Evolutionary conservation across 2,113 vertebrate species (phyloP), one percentile per base, ranked within the genome.

Genomic region (Mellivora capensis): DNA sequence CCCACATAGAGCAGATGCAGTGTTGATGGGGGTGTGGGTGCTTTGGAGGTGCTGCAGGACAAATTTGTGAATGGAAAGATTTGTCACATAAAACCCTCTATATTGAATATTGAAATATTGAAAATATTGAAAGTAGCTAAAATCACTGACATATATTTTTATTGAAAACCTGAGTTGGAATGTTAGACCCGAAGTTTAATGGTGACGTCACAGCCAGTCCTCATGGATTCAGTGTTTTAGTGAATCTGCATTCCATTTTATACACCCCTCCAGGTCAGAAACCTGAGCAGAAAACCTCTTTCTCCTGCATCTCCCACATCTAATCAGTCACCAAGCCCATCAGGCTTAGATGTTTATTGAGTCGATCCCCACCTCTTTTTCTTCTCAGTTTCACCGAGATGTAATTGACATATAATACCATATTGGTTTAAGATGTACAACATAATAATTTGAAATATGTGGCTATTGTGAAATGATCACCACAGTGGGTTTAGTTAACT

Each of bases 101-200:
- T 94, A 95, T n/a, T n/a, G n/a, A 98, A 89, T 74, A 83, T n/a
- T 96, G 95, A 93, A 95, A 95, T n/a, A n/a, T n/a, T n/a, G n/a
- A n/a, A n/a, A 98, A 89, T 74, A 83, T n/a, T 96, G 95, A 93
- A 95, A 95, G 96, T 85, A 96, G 96, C 96, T 97, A 67, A 94
- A 97, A 90, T 0, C 23, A 95, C 67, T 69, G 25, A 14, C 21
- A 87, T 44, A 49, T 88, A 27, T 95, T 98, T 94, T 97, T 90
- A 93, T 97, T 88, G 83, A 97, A 76, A 85, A 74, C 49, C 61
- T 0, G 1, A 93, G 57, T 59, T 39, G 93, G 93, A 96, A 96
- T 98, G 87, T 94, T 91, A 88, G 76, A 90, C 80, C 95, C 64
- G 91, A 97, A 34, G 91, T 59, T 97, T 97, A 91, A 67, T 77